Percentiles rank a stretch among this genome's conserved stretches.
Evolutionary conservation across 2,797 vertebrate species (phyloP).

Genomic region (Crenuchus spilurus): DNA sequence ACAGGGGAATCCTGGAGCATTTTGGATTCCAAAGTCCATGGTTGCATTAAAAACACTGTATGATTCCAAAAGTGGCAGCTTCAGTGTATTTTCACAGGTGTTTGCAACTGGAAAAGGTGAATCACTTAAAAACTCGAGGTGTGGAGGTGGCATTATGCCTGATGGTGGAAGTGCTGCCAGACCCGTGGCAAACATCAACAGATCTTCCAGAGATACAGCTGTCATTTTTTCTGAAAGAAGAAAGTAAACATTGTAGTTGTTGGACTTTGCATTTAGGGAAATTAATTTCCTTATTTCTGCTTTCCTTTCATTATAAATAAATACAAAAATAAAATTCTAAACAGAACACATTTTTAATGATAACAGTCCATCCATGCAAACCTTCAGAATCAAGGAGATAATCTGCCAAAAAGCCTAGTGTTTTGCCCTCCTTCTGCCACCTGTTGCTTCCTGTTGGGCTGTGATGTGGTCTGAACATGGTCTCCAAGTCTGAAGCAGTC

Average conservation of each 20-base stretch:
- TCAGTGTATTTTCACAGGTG: conserved; percentile 6
- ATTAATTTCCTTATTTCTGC: background rate
- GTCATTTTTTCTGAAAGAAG: background rate
- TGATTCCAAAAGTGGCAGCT: conserved; percentile 24
- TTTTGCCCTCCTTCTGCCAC: background rate
- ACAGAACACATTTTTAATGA: background rate
- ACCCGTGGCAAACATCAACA: background rate
- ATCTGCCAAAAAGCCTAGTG: background rate
- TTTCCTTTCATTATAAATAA: no score
- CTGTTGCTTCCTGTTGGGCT: background rate
- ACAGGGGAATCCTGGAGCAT: background rate
- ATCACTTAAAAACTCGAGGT: background rate
- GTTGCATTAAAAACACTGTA: background rate
- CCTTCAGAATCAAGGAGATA: background rate
- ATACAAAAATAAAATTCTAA: no score
- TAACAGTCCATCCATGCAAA: background rate
- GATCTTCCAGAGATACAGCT: background rate
- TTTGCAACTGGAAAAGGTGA: background rate
- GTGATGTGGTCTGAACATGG: background rate
- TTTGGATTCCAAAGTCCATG: conserved; percentile 8
- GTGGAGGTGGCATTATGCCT: background rate
- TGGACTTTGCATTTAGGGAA: background rate
- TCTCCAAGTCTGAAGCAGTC: background rate
- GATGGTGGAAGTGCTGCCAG: background rate
- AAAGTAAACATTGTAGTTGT: no score